These are phyloP conservation scores for Sarcophilus harrisii DNA, from an alignment of 2,797 vertebrate genomes.

Conservation along the genomic window DNA sequence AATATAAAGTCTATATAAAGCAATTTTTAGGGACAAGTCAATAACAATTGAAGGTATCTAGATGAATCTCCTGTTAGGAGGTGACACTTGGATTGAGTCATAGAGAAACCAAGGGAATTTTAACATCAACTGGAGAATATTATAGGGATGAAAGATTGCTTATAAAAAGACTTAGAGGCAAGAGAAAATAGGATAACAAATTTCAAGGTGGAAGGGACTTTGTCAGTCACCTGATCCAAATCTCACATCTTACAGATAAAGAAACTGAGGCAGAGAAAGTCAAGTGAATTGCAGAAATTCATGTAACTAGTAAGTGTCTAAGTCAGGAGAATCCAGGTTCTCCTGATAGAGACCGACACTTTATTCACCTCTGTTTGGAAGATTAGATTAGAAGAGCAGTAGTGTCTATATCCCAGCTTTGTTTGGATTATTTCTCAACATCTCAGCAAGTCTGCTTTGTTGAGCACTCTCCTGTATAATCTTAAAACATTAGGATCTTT, in stretches of 20 bases:
- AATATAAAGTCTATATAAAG: not conserved
- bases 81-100: not conserved
- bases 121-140: not conserved
- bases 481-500: not conserved
- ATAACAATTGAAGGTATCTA: not conserved
- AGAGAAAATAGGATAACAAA: not conserved
- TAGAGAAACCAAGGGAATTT: not conserved
- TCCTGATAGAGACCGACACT: not conserved
- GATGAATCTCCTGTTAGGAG: not conserved
- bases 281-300: not conserved
- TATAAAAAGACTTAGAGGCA: no score
- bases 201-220: not conserved
- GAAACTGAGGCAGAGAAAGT: not conserved
- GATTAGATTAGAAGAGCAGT: no score
- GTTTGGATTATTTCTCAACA: not conserved
- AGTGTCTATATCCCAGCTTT: not conserved
- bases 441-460: not conserved
- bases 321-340: not conserved
- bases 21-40: not conserved
- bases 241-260: not conserved
- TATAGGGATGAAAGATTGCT: no score
- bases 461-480: not conserved
- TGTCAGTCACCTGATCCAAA: not conserved
- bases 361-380: not conserved
- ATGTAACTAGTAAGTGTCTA: not conserved